Evolutionary conservation across 2,888 invertebrate genomes (phyloP).

Genomic region (Hemicrepidius hirtus): DNA sequence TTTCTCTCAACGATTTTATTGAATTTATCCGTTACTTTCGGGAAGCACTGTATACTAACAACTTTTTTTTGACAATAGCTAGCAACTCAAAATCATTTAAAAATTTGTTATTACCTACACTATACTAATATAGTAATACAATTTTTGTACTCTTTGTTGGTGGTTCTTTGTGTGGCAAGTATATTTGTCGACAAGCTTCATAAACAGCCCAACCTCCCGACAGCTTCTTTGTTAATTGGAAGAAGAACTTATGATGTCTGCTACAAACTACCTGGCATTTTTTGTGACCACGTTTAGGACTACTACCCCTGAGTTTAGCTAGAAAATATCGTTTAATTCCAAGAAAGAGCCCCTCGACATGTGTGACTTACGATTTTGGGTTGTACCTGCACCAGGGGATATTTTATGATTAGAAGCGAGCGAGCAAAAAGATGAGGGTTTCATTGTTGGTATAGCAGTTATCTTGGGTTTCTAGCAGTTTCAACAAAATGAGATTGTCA

Average conservation of each 20-base stretch:
- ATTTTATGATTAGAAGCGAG: slow-evolving; percentile 26
- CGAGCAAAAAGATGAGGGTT: slow-evolving; percentile 10
- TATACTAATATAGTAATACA: too few species aligned
- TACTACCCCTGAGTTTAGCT: slow-evolving; percentile 18
- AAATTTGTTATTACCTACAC: too few species aligned
- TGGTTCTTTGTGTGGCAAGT: too few species aligned
- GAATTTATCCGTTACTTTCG: too few species aligned
- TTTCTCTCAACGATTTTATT: too few species aligned
- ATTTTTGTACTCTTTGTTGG: too few species aligned
- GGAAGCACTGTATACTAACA: too few species aligned
- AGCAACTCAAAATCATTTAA: too few species aligned
- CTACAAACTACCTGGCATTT: slow-evolving; percentile 37
- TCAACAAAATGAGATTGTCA: slow-evolving; percentile 36
- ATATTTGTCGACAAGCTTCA: not conserved
- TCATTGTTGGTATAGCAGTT: slow-evolving; percentile 4
- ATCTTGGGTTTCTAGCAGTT: slow-evolving; percentile 20
- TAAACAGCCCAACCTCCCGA: slow-evolving; percentile 16
- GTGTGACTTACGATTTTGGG: slow-evolving; percentile 33
- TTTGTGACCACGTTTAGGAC: slow-evolving; percentile 33
- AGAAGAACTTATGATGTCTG: slow-evolving; percentile 34
- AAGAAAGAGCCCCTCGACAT: slow-evolving; percentile 28
- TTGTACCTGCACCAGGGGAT: slow-evolving; percentile 33
- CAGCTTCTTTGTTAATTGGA: slow-evolving; percentile 25
- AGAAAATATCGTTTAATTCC: slow-evolving; percentile 38
- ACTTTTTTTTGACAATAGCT: too few species aligned